phyloP scores from a whole-genome alignment of 2,113 vertebrate species.

The Gnathonemus echidnorhynchus region DNA sequence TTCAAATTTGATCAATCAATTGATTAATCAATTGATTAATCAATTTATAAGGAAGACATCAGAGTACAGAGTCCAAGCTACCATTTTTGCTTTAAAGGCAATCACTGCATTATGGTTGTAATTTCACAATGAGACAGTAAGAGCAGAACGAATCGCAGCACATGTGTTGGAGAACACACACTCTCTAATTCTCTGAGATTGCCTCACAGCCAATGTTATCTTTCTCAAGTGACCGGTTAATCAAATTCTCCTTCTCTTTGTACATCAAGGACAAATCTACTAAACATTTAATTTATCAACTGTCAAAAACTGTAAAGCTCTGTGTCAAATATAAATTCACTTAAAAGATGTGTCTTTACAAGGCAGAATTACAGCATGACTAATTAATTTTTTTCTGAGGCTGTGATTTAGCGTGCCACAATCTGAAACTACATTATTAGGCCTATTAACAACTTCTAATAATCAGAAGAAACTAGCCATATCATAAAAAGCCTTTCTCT shows the following conservation, averaged over 20 bases:
- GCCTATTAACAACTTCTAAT: not conserved
- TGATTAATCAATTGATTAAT: not conserved
- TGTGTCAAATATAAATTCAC: not conserved
- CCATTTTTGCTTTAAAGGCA: not conserved
- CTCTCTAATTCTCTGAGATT: not conserved
- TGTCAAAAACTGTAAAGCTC: not conserved
- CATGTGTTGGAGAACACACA: not conserved
- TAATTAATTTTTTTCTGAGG: not conserved
- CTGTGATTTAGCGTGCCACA: not conserved
- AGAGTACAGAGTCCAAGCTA: not conserved
- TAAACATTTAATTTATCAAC: not conserved
- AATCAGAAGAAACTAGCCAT: not conserved
- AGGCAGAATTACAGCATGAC: not conserved
- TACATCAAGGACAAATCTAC: not conserved
- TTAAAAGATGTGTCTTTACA: not conserved
- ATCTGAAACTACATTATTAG: not conserved
- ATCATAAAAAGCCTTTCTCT: not conserved
- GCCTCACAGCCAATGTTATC: not conserved
- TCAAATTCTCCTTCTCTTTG: not conserved
- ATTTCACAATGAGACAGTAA: not conserved
- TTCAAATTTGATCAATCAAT: not conserved
- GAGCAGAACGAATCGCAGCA: not conserved
- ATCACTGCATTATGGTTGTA: not conserved
- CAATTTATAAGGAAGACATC: not conserved
- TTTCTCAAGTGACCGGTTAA: constrained; percentile 5